Base-by-base conservation (phyloP, 1,140 invertebrate species). In the Danaus melanippus region DNA sequence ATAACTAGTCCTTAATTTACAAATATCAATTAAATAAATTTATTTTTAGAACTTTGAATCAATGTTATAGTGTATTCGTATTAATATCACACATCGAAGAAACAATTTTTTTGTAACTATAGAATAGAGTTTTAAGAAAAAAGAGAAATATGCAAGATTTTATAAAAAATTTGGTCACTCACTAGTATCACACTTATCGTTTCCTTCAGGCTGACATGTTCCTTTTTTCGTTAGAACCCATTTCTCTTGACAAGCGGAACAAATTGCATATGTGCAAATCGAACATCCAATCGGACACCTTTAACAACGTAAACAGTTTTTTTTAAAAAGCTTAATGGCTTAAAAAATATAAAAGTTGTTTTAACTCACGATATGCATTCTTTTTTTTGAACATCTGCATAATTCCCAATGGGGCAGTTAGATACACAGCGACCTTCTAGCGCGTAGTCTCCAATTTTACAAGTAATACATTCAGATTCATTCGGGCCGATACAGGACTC, bases 401-500 rank as follows among this genome's bases (percentile, higher is more conserved):
- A 94, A 69, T 91, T 92, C 8, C 92, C 92, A 41, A 87, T 87
- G 1, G 93, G 93, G 73, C 94, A 96, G 12, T 89, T 82, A 50
- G 87, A 85, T n/a, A 91, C 76, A 71, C 90, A 91, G 62, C 89
- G 84, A 53, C 92, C 92, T 66, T 92, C 89, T 61, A 91, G 87
- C 41, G 91, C 90, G 66, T 90, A 94, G 45, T 89, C 86, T 56
- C 91, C 91, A 40, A 89, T 75, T 45, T 89, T 89, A 82, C 95
- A 97, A 10, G 92, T 91, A 42, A 96, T 92, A 81, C 95, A 97
- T 56, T 96, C 91, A 42, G 91, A 89, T 64, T 93, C 91, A 17
- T 90, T 90, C 6, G 92, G 90, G 12, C 94, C 95, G 61, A 90
- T 92, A 74, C 95, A 97, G 1, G 94, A 95, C 63, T 92, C 93